Conservation (phyloP, 2,888 invertebrate species). For the Melieria picta region DNA sequence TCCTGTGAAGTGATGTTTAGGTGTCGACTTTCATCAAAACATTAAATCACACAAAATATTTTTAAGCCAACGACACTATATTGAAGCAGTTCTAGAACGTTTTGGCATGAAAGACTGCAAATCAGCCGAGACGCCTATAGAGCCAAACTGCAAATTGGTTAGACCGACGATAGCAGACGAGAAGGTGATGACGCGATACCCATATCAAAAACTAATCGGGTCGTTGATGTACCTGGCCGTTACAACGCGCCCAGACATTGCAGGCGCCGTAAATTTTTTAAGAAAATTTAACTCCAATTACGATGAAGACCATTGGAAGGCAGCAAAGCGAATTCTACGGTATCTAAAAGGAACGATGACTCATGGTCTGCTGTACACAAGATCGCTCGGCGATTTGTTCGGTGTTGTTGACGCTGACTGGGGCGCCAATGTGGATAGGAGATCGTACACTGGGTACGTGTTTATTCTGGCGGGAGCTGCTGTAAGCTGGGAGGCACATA, state of each 20-base stretch:
- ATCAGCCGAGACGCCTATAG: slow-evolving; percentile 34
- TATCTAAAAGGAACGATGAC: slow-evolving; percentile 38
- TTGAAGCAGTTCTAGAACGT: slow-evolving; percentile 35
- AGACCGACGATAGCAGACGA: slow-evolving; percentile 29
- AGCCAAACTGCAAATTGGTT: slow-evolving; percentile 29
- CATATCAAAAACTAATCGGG: slow-evolving; percentile 42
- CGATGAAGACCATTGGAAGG: slow-evolving; percentile 40
- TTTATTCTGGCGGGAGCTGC: slow-evolving; percentile 38
- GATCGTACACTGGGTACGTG: slow-evolving; percentile 42
- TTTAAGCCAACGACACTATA: slow-evolving; percentile 36
- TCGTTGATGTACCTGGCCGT: slow-evolving; percentile 24
- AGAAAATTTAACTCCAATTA: slow-evolving; percentile 42
- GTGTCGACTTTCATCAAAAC: slow-evolving; percentile 39
- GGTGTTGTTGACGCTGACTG: slow-evolving; percentile 44
- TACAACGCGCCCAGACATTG: slow-evolving; percentile 39
- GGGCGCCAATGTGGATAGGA: slow-evolving; percentile 39
- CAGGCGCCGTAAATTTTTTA: slow-evolving; percentile 36
- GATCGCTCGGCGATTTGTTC: slow-evolving; percentile 20
- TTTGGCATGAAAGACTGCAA: slow-evolving; percentile 39
- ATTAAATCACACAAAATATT: slow-evolving; percentile 26
- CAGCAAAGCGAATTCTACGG: slow-evolving; percentile 39
- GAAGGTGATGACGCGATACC: slow-evolving; percentile 30
- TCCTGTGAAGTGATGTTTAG: slow-evolving; percentile 38
- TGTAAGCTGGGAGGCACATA: slow-evolving; percentile 44
- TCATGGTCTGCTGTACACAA: slow-evolving; percentile 32